Conservation (phyloP, 2,888 invertebrate genomes). For the Pogonocherus hispidulus region DNA sequence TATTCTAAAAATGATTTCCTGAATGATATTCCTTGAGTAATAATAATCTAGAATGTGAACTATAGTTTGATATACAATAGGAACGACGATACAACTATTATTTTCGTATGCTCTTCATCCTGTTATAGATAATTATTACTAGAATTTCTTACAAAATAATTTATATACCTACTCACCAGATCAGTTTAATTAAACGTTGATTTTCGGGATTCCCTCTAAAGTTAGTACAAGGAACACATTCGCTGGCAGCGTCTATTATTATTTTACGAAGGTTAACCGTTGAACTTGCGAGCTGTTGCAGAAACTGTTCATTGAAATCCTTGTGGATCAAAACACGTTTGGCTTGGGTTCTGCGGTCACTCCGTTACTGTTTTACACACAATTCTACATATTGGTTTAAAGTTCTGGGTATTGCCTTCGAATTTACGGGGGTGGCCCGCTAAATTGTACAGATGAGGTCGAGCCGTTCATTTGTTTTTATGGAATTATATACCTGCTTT, state of each 20-base stretch:
- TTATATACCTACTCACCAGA: constrained; percentile 1
- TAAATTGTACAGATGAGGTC: too few species aligned
- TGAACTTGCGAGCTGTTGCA: constrained; percentile 7
- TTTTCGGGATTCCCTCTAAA: background rate
- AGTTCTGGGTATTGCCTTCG: background rate
- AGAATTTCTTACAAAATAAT: too few species aligned
- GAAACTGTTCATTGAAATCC: constrained; percentile 10
- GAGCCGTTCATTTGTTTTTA: too few species aligned
- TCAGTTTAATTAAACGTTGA: background rate
- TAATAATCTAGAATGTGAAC: too few species aligned
- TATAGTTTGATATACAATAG: too few species aligned
- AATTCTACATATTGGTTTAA: background rate
- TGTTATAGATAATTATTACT: too few species aligned
- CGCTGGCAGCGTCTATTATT: background rate
- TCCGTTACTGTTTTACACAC: background rate
- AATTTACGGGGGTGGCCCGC: background rate
- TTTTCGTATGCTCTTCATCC: too few species aligned
- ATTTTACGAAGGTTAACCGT: background rate
- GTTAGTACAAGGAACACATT: background rate
- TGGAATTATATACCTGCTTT: too few species aligned
- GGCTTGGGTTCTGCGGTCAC: background rate
- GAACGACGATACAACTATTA: too few species aligned
- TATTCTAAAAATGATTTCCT: too few species aligned
- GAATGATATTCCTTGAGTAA: too few species aligned
- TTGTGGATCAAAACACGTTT: constrained; percentile 31